Evolutionary conservation across 1,140 invertebrate species (phyloP).

Genomic region (Gryllus bimaculatus): DNA sequence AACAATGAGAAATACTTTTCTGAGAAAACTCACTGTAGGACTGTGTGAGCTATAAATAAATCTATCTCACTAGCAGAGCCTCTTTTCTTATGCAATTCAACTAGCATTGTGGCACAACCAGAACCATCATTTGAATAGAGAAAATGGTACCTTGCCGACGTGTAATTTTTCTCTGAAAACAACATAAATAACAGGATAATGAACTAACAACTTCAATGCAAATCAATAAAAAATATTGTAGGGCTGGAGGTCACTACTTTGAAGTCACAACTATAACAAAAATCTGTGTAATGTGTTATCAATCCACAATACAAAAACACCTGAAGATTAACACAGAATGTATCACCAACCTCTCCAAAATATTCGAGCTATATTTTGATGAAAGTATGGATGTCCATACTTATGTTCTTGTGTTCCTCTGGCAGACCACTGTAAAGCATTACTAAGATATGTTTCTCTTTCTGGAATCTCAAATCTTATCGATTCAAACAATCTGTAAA

Average conservation of each 20-base stretch:
- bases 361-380: conserved; percentile 67
- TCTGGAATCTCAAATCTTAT: conserved; percentile 67
- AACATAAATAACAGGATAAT: no score
- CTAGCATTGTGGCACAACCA: conserved; percentile 78
- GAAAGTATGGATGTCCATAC: conserved; percentile 55
- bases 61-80: conserved; percentile 82
- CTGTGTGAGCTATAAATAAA: conserved; percentile 85
- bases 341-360: conserved; percentile 62
- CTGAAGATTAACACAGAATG: neutral
- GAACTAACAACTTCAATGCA: no score
- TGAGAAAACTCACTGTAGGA: conserved; percentile 75
- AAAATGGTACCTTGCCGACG: conserved; percentile 78
- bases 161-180: conserved; percentile 76
- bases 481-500: conserved; percentile 48
- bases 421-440: conserved; percentile 67
- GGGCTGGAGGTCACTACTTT: no score
- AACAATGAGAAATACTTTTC: no score
- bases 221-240: no score
- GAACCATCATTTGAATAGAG: conserved; percentile 77
- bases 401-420: conserved; percentile 37
- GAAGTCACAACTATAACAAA: no score
- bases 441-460: conserved; percentile 63
- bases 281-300: no score
- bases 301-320: neutral
- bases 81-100: conserved; percentile 72